A percentile compares a stretch with the other conserved stretches of the same genome.
These are phyloP conservation scores for Myiotriccus ornatus DNA, from an alignment of 2,797 vertebrate species.

Conservation along the genomic window DNA sequence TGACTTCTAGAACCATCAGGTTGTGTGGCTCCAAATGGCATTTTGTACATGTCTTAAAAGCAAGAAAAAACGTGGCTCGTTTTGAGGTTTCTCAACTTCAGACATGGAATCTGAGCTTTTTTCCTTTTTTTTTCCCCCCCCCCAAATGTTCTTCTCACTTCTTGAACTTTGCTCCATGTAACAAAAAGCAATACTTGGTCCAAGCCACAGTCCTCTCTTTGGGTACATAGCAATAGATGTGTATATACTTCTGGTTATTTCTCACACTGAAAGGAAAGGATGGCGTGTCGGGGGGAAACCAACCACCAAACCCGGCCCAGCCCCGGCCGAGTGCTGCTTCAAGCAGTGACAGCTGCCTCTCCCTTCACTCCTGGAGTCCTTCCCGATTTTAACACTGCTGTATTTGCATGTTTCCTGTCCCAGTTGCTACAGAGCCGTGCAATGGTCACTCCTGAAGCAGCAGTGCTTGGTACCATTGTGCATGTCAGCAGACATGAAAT, in stretches of 20 bases:
- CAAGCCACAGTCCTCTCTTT: constrained; percentile 76
- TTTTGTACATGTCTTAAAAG: constrained; percentile 74
- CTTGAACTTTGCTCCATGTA: constrained; percentile 60
- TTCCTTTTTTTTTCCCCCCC: neutral
- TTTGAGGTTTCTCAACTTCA: constrained; percentile 75
- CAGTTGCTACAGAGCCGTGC: constrained; percentile 41
- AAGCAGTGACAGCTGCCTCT: neutral
- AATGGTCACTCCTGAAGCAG: constrained; percentile 31
- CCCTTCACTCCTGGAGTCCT: neutral
- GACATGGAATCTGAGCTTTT: constrained; percentile 68
- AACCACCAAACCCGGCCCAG: neutral
- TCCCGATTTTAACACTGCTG: constrained; percentile 1
- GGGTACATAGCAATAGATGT: constrained; percentile 77
- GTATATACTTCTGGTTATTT: constrained; percentile 52
- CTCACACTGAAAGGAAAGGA: constrained; percentile 56
- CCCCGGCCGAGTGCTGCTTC: neutral
- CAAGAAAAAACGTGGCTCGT: constrained; percentile 70
- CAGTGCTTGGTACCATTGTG: constrained; percentile 35
- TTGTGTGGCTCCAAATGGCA: constrained; percentile 86
- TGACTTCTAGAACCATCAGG: constrained; percentile 95
- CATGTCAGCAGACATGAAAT: constrained; percentile 58
- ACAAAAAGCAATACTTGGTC: constrained; percentile 77
- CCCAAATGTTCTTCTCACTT: constrained; percentile 46
- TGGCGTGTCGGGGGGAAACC: neutral
- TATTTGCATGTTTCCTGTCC: constrained; percentile 36